A percentile compares a stretch with the other conserved stretches of the same genome.
Evolutionary conservation across 2,888 invertebrate species (phyloP).

Genomic region (Physocephala rufipes): DNA sequence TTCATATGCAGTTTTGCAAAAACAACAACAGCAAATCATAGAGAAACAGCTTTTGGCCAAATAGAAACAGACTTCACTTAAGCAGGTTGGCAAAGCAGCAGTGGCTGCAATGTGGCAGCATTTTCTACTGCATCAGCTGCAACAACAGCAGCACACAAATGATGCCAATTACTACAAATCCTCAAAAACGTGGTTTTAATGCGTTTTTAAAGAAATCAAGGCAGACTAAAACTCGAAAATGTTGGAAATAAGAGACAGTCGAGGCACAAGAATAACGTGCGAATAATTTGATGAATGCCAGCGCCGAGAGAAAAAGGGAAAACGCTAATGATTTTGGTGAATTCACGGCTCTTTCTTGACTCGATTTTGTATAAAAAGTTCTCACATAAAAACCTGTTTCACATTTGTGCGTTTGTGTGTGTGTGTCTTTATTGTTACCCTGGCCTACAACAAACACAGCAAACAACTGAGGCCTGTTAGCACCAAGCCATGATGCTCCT

Average conservation of each 20-base stretch:
- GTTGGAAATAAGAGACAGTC: background rate
- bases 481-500: slow-evolving; percentile 6
- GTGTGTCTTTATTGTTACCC: background rate
- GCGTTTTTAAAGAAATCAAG: no score
- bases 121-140: background rate
- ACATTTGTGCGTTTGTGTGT: background rate
- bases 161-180: no score
- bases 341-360: background rate
- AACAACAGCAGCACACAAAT: background rate
- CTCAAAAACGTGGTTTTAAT: no score
- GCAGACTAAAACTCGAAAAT: background rate
- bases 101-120: slow-evolving; percentile 2
- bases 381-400: slow-evolving; percentile 17
- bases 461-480: slow-evolving; percentile 25
- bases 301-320: slow-evolving; percentile 2
- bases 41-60: background rate
- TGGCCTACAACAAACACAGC: background rate
- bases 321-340: slow-evolving; percentile 9
- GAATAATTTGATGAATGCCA: background rate
- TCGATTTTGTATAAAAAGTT: background rate
- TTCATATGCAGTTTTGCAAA: slow-evolving; percentile 7
- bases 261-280: background rate
- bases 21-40: no score
- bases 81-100: background rate
- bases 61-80: no score